phyloP scores from a whole-genome alignment of 2,888 invertebrate species.

The Portevinia maculata region DNA sequence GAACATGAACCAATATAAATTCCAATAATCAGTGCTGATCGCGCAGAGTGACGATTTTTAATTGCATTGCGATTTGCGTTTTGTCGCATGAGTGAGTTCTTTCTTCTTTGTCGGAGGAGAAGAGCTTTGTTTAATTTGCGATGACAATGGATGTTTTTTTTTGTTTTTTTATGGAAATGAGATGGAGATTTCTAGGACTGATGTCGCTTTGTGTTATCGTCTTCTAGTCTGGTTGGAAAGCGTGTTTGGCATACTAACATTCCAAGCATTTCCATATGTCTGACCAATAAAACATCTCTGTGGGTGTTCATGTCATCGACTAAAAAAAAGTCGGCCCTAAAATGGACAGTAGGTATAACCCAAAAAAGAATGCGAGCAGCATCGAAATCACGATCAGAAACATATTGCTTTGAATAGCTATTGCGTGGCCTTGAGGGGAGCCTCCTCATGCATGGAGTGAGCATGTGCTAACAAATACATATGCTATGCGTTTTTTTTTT shows the following conservation, averaged over 20 bases:
- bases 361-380: not conserved
- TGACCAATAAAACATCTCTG: not conserved
- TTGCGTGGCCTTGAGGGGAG: not conserved
- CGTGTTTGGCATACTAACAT: not conserved
- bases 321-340: not conserved
- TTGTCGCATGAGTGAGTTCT: conserved; percentile 60
- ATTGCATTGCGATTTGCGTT: conserved; percentile 67
- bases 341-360: not conserved
- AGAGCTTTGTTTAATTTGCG: conserved; percentile 13
- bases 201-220: not conserved
- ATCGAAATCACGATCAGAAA: not conserved
- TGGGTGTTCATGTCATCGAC: conserved; percentile 3
- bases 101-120: conserved; percentile 41
- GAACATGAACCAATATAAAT: conserved; percentile 58
- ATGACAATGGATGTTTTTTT: conserved; percentile 48
- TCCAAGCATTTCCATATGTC: not conserved
- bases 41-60: conserved; percentile 61
- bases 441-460: not conserved
- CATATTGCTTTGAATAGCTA: not conserved
- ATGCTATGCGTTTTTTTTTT: too few species aligned
- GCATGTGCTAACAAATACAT: too few species aligned
- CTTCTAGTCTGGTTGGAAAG: not conserved
- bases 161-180: conserved; percentile 59
- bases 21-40: conserved; percentile 61
- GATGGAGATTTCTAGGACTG: conserved; percentile 45